Percentiles rank a stretch among this genome's conserved stretches.
Evolutionary conservation across 2,113 vertebrate genomes (phyloP).

Genomic region (Pantherophis guttatus): DNA sequence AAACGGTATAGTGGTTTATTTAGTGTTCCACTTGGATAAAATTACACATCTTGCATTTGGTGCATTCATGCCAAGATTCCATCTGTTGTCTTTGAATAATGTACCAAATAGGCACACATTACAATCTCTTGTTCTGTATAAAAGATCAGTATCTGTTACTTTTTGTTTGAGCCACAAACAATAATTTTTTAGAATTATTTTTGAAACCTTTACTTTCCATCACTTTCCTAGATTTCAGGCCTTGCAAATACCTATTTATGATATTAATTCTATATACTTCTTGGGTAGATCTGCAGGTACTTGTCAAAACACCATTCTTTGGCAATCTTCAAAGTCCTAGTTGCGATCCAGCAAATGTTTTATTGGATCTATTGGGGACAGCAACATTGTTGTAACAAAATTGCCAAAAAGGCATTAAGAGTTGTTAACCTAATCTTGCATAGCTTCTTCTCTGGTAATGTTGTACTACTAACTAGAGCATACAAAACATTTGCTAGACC

Average conservation of each 20-base stretch:
- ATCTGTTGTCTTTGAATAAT: slow-evolving; percentile 72
- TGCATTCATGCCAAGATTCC: slow-evolving; percentile 65
- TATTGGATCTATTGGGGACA: neutral
- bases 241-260: slow-evolving; percentile 11
- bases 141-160: slow-evolving; percentile 63
- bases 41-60: slow-evolving; percentile 66
- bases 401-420: too few relatives aligned
- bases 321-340: too few relatives aligned
- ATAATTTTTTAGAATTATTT: slow-evolving; percentile 52
- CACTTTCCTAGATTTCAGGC: slow-evolving; percentile 41
- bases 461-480: too few relatives aligned
- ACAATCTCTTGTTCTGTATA: slow-evolving; percentile 60
- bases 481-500: too few relatives aligned
- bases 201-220: slow-evolving; percentile 35
- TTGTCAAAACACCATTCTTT: neutral
- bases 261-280: neutral
- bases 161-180: slow-evolving; percentile 55
- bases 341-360: neutral
- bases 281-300: neutral
- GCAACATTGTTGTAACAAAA: too few relatives aligned
- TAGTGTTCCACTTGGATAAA: slow-evolving; percentile 70
- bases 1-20: slow-evolving; percentile 69
- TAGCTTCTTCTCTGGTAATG: too few relatives aligned
- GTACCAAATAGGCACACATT: slow-evolving; percentile 62
- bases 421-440: too few relatives aligned